Conservation (phyloP, 2,797 vertebrate genomes). For the Melanotaenia boesemani region DNA sequence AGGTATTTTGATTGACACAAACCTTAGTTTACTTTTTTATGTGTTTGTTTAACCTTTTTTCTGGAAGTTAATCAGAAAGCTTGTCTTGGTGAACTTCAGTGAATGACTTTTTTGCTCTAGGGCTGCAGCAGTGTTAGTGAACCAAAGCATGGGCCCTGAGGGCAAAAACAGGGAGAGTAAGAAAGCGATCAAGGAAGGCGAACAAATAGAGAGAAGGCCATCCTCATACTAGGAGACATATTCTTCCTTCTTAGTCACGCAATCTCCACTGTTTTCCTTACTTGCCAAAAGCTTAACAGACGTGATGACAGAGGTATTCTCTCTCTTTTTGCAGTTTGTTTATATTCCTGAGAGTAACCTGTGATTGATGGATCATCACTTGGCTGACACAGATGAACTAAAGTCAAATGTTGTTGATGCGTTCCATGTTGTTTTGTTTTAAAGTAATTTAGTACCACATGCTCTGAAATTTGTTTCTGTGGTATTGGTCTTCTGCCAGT, state of each 20-base stretch:
- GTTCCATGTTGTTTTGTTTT: slow-evolving; percentile 7
- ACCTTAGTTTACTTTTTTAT: slow-evolving; percentile 25
- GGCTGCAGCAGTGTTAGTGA: slow-evolving; percentile 67
- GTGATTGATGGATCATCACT: slow-evolving; percentile 26
- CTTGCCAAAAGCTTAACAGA: slow-evolving; percentile 66
- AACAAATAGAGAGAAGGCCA: slow-evolving; percentile 73
- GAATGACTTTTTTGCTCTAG: slow-evolving; percentile 54
- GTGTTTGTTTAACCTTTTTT: slow-evolving; percentile 58
- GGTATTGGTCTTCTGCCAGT: neutral
- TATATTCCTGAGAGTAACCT: slow-evolving; percentile 57
- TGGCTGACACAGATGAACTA: neutral
- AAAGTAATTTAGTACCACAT: neutral
- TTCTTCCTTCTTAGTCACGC: slow-evolving; percentile 78
- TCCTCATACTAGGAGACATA: slow-evolving; percentile 53
- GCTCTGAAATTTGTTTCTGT: neutral
- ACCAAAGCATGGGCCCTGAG: slow-evolving; percentile 59
- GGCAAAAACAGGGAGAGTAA: slow-evolving; percentile 77
- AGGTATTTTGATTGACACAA: slow-evolving; percentile 55
- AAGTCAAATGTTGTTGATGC: slow-evolving; percentile 6
- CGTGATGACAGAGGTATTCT: slow-evolving; percentile 74
- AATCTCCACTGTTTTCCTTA: slow-evolving; percentile 67
- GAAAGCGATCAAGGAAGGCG: slow-evolving; percentile 67
- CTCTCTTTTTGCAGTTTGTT: slow-evolving; percentile 63
- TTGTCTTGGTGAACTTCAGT: slow-evolving; percentile 55
- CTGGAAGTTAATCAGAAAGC: slow-evolving; percentile 47